Base-by-base conservation (phyloP, 53 echinoderm and acorn worm species). In the Patiria pectinifera region DNA sequence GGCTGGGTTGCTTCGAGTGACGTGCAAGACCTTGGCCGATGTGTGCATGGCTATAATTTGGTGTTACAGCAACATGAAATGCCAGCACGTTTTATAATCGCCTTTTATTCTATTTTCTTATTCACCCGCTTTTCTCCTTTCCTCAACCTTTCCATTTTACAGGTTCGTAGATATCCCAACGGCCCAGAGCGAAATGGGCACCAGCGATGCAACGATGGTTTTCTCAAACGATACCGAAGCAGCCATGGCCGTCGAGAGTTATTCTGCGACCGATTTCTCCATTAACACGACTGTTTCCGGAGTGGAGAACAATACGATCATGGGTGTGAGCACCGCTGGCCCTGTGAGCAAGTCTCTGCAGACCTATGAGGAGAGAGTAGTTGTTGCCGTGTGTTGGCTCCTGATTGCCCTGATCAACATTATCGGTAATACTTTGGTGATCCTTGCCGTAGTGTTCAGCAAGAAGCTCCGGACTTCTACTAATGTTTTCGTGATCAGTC, bases 401-500 rank as follows among this genome's bases (percentile, higher is more conserved):
- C 7, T 96, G 21, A 69, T 96, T 46, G 78, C 91, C 12, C 46
- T 93, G 48, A 85, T 75, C 71, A 95, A 93, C 60, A 91, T 91
- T 21, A 78, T 82, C 53, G 96, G 96, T 21, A 96, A 96, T 71
- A 63, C 63, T 48, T 75, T 95, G 61, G 94, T 94, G 66, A 93
- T 96, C 48, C 11, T 91, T 12, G 92, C 96, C 23, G 94, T 96
- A 2, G 77, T 92, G 16, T 84, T 85, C 22, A 89, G 91, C 18
- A 75, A 78, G 35, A 94, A 96, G 76, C 94, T 96, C 3, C 93
- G 84, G 60, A 96, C 94, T 12, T 53, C 78, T 23, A 94, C 96
- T 22, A 96, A 96, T 47, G 94, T 80, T n/a, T 96, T 96, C 82
- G 94, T 96, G 45, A 94, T 94, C 66, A 96, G 91, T 72, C 84